Conservation (phyloP, 2,888 invertebrate species). For the Lasioglossum malachurum region DNA sequence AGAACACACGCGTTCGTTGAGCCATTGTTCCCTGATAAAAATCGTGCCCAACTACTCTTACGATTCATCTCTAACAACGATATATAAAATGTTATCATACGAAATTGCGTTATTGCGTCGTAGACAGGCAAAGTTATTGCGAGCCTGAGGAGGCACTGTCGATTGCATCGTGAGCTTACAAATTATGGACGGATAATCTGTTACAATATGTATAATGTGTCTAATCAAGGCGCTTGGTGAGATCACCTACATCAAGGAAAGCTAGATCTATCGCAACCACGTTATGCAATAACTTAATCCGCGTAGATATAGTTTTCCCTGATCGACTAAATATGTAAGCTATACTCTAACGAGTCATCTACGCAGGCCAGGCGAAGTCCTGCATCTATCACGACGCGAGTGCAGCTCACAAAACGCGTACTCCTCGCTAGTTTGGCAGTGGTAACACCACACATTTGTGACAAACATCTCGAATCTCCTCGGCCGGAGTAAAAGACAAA, state of each 20-base stretch:
- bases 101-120: conserved; percentile 22
- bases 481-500: not conserved
- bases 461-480: conserved; percentile 9
- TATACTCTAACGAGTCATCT: conserved; percentile 50
- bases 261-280: conserved; percentile 29
- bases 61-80: conserved; percentile 24
- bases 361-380: not conserved
- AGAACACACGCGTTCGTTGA: conserved; percentile 29
- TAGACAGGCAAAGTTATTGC: conserved; percentile 31
- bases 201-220: conserved; percentile 49
- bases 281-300: not conserved
- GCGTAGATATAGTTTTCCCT: not conserved
- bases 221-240: conserved; percentile 47
- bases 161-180: conserved; percentile 48
- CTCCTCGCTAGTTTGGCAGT: conserved; percentile 61
- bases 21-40: conserved; percentile 18
- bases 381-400: conserved; percentile 57
- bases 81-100: conserved; percentile 47
- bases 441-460: conserved; percentile 39
- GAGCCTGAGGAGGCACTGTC: conserved; percentile 39
- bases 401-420: conserved; percentile 29
- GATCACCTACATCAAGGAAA: conserved; percentile 58
- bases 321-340: conserved; percentile 31
- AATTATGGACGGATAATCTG: conserved; percentile 68
- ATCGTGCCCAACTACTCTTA: conserved; percentile 15